Evolutionary conservation across 2,797 vertebrate genomes (phyloP).

Genomic region (Epinephelus coioides): DNA sequence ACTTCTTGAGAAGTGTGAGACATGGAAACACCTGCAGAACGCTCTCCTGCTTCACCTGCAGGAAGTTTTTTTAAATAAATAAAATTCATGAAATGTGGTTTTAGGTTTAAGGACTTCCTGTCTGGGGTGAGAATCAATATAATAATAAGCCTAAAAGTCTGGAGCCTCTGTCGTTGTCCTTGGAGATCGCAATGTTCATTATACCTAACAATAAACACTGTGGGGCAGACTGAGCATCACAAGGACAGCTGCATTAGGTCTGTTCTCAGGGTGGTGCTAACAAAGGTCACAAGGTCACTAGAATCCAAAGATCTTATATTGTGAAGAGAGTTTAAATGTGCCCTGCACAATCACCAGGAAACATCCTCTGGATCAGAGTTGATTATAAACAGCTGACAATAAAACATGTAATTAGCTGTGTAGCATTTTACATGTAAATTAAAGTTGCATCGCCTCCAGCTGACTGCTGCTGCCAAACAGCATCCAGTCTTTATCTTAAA

Average conservation of each 20-base stretch:
- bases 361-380: not conserved
- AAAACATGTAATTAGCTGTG: not conserved
- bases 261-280: not conserved
- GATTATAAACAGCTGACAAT: not conserved
- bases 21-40: conserved; percentile 15
- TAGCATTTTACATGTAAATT: not conserved
- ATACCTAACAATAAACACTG: not conserved
- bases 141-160: not conserved
- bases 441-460: not conserved
- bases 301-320: not conserved
- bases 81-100: conserved; percentile 22
- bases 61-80: not conserved
- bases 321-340: not conserved
- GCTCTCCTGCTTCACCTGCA: not conserved
- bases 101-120: not conserved
- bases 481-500: conserved; percentile 19
- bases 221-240: not conserved
- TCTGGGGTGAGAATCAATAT: not conserved
- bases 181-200: not conserved
- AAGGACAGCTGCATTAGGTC: not conserved
- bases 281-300: not conserved
- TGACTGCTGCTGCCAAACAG: conserved; percentile 2
- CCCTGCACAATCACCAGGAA: not conserved
- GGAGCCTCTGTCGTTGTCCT: not conserved
- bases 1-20: conserved; percentile 7